These are phyloP conservation scores for Phaedon cochleariae DNA, from an alignment of 2,888 invertebrate genomes.

Conservation along the genomic window DNA sequence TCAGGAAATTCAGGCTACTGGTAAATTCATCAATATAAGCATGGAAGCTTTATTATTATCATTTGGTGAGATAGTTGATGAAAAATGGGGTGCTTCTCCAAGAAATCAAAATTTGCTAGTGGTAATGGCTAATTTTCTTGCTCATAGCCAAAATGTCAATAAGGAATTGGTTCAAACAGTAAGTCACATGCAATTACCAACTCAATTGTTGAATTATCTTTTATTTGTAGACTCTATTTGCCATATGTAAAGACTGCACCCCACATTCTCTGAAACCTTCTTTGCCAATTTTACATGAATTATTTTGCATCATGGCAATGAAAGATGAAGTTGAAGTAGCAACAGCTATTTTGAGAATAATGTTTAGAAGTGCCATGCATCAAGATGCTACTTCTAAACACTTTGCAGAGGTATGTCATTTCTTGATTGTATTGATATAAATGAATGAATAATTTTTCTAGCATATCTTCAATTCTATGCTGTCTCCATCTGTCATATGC, in stretches of 20 bases:
- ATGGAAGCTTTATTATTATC: slow-evolving; percentile 33
- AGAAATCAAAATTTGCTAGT: slow-evolving; percentile 41
- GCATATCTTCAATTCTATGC: slow-evolving; percentile 40
- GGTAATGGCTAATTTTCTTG: slow-evolving; percentile 39
- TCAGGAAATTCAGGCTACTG: slow-evolving; percentile 33
- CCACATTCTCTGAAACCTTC: slow-evolving; percentile 43
- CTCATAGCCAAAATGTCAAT: slow-evolving; percentile 26
- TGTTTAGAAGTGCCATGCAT: slow-evolving; percentile 44
- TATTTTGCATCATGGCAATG: slow-evolving; percentile 37
- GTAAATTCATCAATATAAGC: slow-evolving; percentile 36
- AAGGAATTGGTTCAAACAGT: slow-evolving; percentile 33
- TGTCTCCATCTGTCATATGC: slow-evolving; percentile 35
- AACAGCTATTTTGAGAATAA: slow-evolving; percentile 39
- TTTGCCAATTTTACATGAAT: slow-evolving; percentile 37
- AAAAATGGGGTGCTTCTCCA: slow-evolving; percentile 37
- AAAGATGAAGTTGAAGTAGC: slow-evolving; percentile 36
- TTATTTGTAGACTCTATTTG: slow-evolving; percentile 33
- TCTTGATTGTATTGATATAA: not conserved
- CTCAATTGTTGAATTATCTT: slow-evolving; percentile 1
- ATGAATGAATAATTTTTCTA: slow-evolving; percentile 24
- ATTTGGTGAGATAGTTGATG: slow-evolving; percentile 32
- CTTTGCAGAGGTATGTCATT: slow-evolving; percentile 26
- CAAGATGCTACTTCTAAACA: slow-evolving; percentile 39
- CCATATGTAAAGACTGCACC: slow-evolving; percentile 42
- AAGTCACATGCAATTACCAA: not conserved